Evolutionary conservation across 2,797 vertebrate species (phyloP).

Genomic region (Enteromius fasciolatus): DNA sequence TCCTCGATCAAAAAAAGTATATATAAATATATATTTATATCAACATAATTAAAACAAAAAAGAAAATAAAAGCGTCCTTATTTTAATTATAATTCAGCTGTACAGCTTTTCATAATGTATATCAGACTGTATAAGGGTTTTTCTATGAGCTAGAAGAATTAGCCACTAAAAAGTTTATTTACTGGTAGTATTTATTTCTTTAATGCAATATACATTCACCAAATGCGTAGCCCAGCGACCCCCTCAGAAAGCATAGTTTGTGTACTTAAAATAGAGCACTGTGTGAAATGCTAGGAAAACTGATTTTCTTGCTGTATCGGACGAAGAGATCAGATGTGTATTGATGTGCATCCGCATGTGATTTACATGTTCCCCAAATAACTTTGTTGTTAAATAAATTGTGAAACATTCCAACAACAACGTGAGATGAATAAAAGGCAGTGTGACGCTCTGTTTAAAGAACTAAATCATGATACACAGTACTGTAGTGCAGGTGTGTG

Average conservation of each 20-base stretch:
- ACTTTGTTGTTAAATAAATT: slow-evolving; percentile 54
- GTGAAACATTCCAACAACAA: slow-evolving; percentile 47
- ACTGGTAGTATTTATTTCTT: slow-evolving; percentile 84
- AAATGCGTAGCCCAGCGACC: slow-evolving; percentile 57
- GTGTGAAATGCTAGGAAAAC: slow-evolving; percentile 63
- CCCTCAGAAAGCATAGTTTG: slow-evolving; percentile 65
- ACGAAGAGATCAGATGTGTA: slow-evolving; percentile 64
- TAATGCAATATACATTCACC: slow-evolving; percentile 72
- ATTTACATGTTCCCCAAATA: slow-evolving; percentile 59
- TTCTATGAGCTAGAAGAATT: slow-evolving; percentile 79
- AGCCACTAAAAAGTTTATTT: slow-evolving; percentile 75
- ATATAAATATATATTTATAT: slow-evolving; percentile 99
- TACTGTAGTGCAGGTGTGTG: background rate
- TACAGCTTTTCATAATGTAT: slow-evolving; percentile 86
- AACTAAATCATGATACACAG: background rate
- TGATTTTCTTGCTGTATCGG: slow-evolving; percentile 55
- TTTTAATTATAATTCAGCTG: slow-evolving; percentile 93
- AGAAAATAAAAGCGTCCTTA: slow-evolving; percentile 96
- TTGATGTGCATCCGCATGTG: slow-evolving; percentile 55
- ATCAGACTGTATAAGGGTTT: slow-evolving; percentile 83
- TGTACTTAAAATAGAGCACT: slow-evolving; percentile 71
- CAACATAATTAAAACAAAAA: slow-evolving; percentile 85
- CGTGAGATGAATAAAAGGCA: slow-evolving; percentile 40
- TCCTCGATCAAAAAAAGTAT: slow-evolving; percentile 91
- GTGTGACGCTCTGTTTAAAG: background rate